These are phyloP conservation scores for Calyptomena viridis DNA, from an alignment of 2,113 vertebrate species.

Conservation along the genomic window DNA sequence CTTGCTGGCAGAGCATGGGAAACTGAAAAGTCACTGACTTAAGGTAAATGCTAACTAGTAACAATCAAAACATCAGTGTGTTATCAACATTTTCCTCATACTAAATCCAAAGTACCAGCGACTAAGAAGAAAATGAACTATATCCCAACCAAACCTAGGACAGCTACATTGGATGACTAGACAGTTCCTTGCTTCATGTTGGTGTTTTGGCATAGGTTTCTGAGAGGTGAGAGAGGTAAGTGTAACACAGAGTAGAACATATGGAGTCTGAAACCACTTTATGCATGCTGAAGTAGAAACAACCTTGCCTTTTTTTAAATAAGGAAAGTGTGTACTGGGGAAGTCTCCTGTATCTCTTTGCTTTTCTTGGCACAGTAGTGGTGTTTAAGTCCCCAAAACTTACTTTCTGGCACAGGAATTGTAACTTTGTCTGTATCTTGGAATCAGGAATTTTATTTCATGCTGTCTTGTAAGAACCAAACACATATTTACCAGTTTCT, in stretches of 20 bases:
- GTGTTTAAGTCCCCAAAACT: background rate
- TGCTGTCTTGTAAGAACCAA: background rate
- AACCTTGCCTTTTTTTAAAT: background rate
- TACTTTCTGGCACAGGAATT: background rate
- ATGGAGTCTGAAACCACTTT: background rate
- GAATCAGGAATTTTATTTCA: background rate
- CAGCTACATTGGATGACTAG: fast-evolving
- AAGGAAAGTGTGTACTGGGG: background rate
- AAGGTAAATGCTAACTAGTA: background rate
- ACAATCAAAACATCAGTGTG: background rate
- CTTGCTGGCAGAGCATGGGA: background rate
- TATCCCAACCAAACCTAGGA: background rate
- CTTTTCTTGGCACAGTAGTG: background rate
- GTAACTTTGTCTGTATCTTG: background rate
- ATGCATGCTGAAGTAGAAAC: background rate
- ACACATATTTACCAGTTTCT: background rate
- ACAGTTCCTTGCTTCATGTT: background rate
- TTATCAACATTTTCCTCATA: background rate
- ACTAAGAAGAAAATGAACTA: background rate
- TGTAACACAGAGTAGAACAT: background rate
- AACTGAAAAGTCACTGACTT: background rate
- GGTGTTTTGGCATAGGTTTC: background rate
- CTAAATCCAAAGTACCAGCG: background rate
- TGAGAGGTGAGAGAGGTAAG: background rate
- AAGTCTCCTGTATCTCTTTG: background rate